Evolutionary conservation across 2,113 vertebrate species (phyloP).

Genomic region (Gallinago paraguaiae): DNA sequence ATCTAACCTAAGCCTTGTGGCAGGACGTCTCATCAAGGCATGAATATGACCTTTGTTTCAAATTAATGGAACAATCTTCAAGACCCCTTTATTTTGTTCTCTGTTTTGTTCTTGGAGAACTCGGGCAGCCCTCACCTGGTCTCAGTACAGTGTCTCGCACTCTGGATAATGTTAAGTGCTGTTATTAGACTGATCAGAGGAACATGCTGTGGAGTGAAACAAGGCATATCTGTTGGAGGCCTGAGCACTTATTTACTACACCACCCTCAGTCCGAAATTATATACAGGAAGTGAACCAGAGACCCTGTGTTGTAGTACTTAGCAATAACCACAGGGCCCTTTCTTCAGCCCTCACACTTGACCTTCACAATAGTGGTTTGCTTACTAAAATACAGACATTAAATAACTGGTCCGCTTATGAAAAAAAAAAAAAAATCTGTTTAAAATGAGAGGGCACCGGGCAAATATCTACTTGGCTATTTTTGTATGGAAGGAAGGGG

Average conservation of each 20-base stretch:
- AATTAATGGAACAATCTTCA: neutral
- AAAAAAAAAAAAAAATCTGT: neutral
- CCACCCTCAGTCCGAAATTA: neutral
- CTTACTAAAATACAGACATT: neutral
- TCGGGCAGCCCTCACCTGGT: neutral
- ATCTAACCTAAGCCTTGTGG: neutral
- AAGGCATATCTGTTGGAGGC: neutral
- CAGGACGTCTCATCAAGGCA: neutral
- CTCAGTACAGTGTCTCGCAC: neutral
- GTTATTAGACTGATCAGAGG: neutral
- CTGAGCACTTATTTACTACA: neutral
- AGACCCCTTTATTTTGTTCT: neutral
- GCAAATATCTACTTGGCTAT: neutral
- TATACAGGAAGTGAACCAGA: neutral
- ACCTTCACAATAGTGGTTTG: neutral
- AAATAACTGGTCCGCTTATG: neutral
- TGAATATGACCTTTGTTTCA: neutral
- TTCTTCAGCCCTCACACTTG: neutral
- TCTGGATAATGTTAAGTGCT: neutral
- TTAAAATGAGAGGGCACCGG: fast-evolving
- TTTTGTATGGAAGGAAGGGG: neutral
- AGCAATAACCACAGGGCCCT: neutral
- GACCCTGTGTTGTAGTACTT: neutral
- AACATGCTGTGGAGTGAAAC: neutral
- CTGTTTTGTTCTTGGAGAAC: neutral